Percentiles rank a stretch among this genome's conserved stretches.
Evolutionary conservation across 30 jellyfish, hydroid and myxozoan genomes (phyloP).

Genomic region (Chironex yamaguchii): DNA sequence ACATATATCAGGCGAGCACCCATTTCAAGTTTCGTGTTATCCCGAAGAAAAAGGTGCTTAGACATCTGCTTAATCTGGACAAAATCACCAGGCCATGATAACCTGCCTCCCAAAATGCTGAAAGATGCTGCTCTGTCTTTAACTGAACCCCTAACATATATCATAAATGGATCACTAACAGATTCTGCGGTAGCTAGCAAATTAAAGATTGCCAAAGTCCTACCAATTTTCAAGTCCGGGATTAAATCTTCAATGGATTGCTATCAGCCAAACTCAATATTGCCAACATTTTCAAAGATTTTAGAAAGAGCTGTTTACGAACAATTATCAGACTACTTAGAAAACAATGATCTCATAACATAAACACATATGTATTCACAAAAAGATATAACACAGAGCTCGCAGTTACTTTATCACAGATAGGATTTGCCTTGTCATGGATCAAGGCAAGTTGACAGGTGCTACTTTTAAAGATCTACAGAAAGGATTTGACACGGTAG

Average conservation of each 20-base stretch:
- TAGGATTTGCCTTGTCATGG: constrained; percentile 62
- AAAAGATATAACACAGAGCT: constrained; percentile 62
- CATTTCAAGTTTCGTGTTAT: constrained; percentile 18
- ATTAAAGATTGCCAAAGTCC: constrained; percentile 66
- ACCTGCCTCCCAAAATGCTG: constrained; percentile 71
- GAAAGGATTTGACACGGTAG: constrained; percentile 60
- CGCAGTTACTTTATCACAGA: constrained; percentile 60
- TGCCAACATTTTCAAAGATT: constrained; percentile 65
- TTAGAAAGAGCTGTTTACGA: constrained; percentile 56
- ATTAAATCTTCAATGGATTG: constrained; percentile 47
- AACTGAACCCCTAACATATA: constrained; percentile 62
- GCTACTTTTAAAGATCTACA: constrained; percentile 57
- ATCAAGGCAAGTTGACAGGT: constrained; percentile 72
- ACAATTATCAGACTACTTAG: constrained; percentile 66
- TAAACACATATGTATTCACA: constrained; percentile 62
- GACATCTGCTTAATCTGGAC: constrained; percentile 40
- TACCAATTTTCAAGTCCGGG: constrained; percentile 56
- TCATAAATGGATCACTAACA: constrained; percentile 37
- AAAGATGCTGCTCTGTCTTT: constrained; percentile 64
- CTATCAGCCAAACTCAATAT: constrained; percentile 70
- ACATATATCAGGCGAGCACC: constrained; percentile 65
- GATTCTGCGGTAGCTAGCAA: constrained; percentile 41
- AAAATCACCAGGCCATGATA: constrained; percentile 75
- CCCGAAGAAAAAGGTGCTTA: constrained; percentile 17
- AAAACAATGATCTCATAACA: constrained; percentile 58